Evolutionary conservation across 2,797 vertebrate species (phyloP).

Genomic region (Eleutherodactylus coqui): DNA sequence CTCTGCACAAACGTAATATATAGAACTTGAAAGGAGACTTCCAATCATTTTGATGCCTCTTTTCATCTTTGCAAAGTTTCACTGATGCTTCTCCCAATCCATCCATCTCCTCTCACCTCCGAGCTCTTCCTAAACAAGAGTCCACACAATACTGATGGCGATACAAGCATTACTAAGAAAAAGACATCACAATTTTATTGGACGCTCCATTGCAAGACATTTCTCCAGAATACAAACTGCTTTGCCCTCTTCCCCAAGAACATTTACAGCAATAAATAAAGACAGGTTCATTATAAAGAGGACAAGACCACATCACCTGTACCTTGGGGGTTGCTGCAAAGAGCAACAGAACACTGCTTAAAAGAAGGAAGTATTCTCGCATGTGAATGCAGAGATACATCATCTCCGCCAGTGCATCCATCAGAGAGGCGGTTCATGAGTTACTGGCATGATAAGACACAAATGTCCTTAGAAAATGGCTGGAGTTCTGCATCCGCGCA

Average conservation of each 20-base stretch:
- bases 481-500: constrained; percentile 53
- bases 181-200: constrained; percentile 63
- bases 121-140: no score
- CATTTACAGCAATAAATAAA: constrained; percentile 65
- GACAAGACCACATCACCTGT: constrained; percentile 60
- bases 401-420: constrained; percentile 12
- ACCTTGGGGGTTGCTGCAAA: constrained; percentile 37
- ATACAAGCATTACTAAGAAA: constrained; percentile 40
- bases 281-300: constrained; percentile 61
- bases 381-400: constrained; percentile 23
- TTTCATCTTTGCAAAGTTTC: no score
- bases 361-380: not conserved
- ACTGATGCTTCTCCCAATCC: no score
- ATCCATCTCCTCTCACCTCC: no score
- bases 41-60: no score
- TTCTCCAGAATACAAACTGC: constrained; percentile 57
- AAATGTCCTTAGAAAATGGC: constrained; percentile 51
- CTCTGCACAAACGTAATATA: no score
- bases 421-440: not conserved
- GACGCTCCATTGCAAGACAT: constrained; percentile 60
- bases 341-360: constrained; percentile 39
- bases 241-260: constrained; percentile 46
- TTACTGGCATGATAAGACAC: constrained; percentile 30
- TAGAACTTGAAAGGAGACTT: no score
- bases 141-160: not conserved